A percentile compares a stretch with the other conserved stretches of the same genome.
Evolutionary conservation across 2,797 vertebrate genomes (phyloP).

Genomic region (Smutsia temminckii): DNA sequence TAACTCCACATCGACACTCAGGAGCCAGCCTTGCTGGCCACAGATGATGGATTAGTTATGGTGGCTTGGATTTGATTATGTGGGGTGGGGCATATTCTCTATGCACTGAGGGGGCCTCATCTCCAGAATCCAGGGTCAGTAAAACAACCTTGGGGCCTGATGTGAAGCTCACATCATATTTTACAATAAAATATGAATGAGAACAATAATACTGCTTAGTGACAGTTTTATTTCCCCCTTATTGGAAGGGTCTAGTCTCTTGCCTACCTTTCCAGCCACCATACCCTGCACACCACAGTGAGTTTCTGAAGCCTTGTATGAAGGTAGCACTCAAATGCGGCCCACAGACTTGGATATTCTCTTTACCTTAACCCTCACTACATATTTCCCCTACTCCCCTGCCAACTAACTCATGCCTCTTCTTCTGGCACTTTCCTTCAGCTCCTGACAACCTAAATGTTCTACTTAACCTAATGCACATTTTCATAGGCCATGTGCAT

Average conservation of each 20-base stretch:
- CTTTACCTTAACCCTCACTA: no score
- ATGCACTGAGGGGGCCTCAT: not conserved
- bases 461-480: not conserved
- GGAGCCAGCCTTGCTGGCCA: conserved; percentile 77
- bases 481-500: not conserved
- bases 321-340: not conserved
- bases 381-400: not conserved
- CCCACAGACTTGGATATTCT: not conserved
- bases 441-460: not conserved
- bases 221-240: not conserved
- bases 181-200: not conserved
- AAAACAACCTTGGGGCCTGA: not conserved
- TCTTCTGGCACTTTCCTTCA: not conserved
- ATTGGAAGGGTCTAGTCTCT: not conserved
- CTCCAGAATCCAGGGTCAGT: not conserved
- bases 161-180: not conserved
- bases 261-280: not conserved
- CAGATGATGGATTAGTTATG: conserved; percentile 84
- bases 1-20: conserved; percentile 84
- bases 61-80: conserved; percentile 76
- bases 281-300: no score
- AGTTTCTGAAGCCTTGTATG: not conserved
- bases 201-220: not conserved
- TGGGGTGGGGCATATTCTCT: conserved; percentile 46
- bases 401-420: not conserved